Evolutionary conservation across 2,113 vertebrate species (phyloP), one percentile per base, ranked within the genome.

Genomic region (Microcebus griseorufus): DNA sequence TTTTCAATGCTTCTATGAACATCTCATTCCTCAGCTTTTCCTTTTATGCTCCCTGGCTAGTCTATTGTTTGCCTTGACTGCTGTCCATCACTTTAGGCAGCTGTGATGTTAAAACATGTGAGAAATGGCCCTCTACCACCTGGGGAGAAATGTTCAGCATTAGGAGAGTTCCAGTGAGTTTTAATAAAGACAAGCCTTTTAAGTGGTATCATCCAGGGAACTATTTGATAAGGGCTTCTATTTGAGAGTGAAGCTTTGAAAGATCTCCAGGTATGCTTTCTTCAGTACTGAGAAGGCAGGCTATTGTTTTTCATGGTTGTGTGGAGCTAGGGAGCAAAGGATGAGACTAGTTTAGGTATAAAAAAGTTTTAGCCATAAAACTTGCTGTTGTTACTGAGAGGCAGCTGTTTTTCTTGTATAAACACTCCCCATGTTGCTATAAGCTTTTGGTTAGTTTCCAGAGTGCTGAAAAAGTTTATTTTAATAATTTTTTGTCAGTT

Each of bases 221-320:
- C 22, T 12, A 78, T 42, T 80, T 83, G 83, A 67, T 93, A 78
- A 90, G 51, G 55, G 94, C 45, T 87, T 27, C 22, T 79, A 51
- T 67, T 80, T 42, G 13, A 34, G 64, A 82, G 37, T 37, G 22
- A 92, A 29, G 42, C 62, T 94, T 84, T 95, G 67, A 75, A 80
- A 84, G 48, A 53, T 95, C 58, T 65, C 51, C 53, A 88, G 75
- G 32, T 27, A 29, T 73, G 51, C 69, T 91, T 84, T 91, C 22
- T 58, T 18, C 13, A 60, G 45, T 84, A 88, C 45, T 88, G 51
- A 55, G 80, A 88, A 72, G 62, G 42, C 34, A 64, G 53, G 34
- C 14, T 94, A 37, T 88, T 91, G 72, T 73, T 94, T 97, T 88
- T 92, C 39, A 79, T 83, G 60, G 64, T 34, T 87, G 6, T 34